Evolutionary conservation across 2,113 vertebrate species (phyloP), one percentile per base, ranked within the genome.

Genomic region (Carettochelys insculpta): DNA sequence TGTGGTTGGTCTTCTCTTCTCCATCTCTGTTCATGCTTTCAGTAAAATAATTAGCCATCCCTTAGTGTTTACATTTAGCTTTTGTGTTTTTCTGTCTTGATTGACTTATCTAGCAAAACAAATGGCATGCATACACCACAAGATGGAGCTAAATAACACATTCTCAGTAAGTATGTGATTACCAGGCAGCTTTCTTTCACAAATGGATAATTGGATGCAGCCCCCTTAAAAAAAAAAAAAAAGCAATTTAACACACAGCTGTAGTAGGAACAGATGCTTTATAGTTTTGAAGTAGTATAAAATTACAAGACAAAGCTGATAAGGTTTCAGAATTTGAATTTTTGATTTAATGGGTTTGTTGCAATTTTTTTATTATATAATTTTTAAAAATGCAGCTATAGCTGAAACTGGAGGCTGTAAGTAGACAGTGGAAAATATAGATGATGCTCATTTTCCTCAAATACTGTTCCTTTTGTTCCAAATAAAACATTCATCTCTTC

Each of bases 121-220:
- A 95, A 51, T 96, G 94, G 71, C 96, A 52, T 77, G 7, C 83
- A 77, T 89, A 84, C 87, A 58, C 97, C 97, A 97, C 96, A 94
- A 97, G 97, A 94, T 97, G 97, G 97, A 94, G 96, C 97, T 97
- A 83, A 94, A 91, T 93, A 93, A 94, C 87, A 5, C 2, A 31
- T 92, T 96, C 86, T 93, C 76, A 82, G 87, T 48, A 90, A 82
- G 83, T 76, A 68, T 80, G 89, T 79, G 80, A 52, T 85, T 92
- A 90, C 79, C 86, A 90, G 47, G 7, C 81, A 87, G 77, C 68
- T 95, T 94, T 19, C 77, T 92, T 93, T 94, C 41, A 41, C 90
- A 94, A 94, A 82, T 83, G 90, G 87, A 48, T 87, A 91, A 87
- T 92, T 87, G 86, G 86, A 86, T 92, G 92, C 87, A 86, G 71